Base-by-base conservation (phyloP, 1,140 invertebrate species). In the Drosophila ananassae region DNA sequence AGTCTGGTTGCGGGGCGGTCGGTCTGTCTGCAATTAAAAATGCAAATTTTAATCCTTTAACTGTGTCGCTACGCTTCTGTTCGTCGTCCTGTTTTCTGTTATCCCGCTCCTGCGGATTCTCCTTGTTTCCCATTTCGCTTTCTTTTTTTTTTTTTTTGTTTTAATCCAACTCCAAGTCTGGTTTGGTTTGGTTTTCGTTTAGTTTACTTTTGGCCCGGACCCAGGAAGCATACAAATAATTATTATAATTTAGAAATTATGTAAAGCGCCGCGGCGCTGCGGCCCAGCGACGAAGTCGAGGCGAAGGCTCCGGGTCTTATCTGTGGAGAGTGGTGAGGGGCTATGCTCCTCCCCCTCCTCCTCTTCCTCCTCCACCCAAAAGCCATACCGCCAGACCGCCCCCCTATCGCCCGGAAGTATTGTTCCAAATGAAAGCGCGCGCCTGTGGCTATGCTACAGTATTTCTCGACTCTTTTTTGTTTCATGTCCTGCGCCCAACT, bases 171-270 rank as follows among this genome's bases (percentile, higher is more conserved):
- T 53, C 66, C 37, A 57, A 63, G 80, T 64, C 56, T 55, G 61
- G 21, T 73, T 46, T 48, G 48, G 47, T 52, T 34, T 39, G 46
- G 28, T 44, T 44, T 44, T 44, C 41, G 41, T 44, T 44, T 44
- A 21, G 41, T 47, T 47, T 47, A 21, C 21, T 47, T 37, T 47
- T 47, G 21, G 44, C 21, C 8, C 17, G n/a, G 47, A n/a, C 17
- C 72, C 77, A 87, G 83, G 83, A 89, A 89, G 84, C 84, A 90
- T 89, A 90, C 89, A 90, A 90, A 90, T 90, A 90, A 90, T 90
- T 90, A 90, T 90, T 87, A 90, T 90, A 90, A 90, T 90, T 90
- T 90, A 90, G 79, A 89, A 90, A 90, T 90, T 90, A 90, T 90
- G 87, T 90, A 90, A 90, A 90, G 79, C 79, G 84, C 79, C 75